Base-by-base conservation (phyloP, 2,113 vertebrate species). In the Todiramphus chloris region DNA sequence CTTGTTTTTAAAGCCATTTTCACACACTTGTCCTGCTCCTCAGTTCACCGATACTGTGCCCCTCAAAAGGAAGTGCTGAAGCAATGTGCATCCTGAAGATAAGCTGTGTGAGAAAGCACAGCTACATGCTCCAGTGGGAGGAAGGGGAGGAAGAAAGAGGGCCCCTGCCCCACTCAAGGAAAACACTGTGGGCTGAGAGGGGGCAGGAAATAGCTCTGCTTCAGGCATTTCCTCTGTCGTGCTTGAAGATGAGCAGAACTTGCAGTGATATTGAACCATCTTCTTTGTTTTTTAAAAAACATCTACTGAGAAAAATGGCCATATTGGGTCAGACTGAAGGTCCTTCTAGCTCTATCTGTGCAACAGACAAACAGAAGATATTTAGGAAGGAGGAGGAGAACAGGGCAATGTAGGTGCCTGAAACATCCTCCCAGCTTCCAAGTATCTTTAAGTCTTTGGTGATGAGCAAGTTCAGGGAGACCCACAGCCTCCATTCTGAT, bases 171-270 rank as follows among this genome's bases (percentile, higher is more conserved):
- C 44, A 37, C 2, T 48, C 69, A 79, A 20, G 82, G 94, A 83
- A 94, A 96, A 91, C 69, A 72, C 14, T 7, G n/a, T 13, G 56
- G 35, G 37, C 41, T 4, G 4, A 46, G 48, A 89, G 60, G 83
- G 18, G 51, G 58, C 74, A 97, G 96, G 95, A 96, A 96, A 48
- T 33, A 79, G 70, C 77, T 41, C 83, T 44, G 74, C 58, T 37
- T 82, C 83, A 87, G 67, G 69, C 53, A 91, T 87, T 97, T 97
- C 96, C 96, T 84, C 72, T 72, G 66, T 18, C 0, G 1, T 64
- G 66, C 33, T 24, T 68, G 31, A n/a, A 82, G 93, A 94, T 53
- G 60, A 93, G 53, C 28, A 72, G n/a, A 68, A 82, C 53, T 13
- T 16, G 11, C 30, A 53, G 43, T 23, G 44, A 51, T 16, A 33